phyloP scores from a whole-genome alignment of 2,888 invertebrate genomes.

The Drosophila eohydei region DNA sequence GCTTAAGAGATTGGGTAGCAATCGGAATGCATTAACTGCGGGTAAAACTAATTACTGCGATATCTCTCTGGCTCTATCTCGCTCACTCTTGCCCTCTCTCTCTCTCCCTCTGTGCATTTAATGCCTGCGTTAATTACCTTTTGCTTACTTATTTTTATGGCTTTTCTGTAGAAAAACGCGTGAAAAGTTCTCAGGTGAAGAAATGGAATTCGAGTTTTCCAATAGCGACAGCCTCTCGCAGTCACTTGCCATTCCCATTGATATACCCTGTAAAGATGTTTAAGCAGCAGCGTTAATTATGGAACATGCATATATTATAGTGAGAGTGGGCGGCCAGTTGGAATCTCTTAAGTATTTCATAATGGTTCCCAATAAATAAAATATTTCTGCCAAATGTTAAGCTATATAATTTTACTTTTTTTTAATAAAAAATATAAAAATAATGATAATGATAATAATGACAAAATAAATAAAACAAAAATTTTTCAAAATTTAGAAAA shows the following conservation, averaged over 20 bases:
- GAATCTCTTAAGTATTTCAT: no score
- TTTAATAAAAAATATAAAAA: no score
- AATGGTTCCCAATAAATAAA: no score
- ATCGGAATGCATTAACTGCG: conserved; percentile 80
- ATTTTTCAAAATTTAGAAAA: no score
- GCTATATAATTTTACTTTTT: no score
- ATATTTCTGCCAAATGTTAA: no score
- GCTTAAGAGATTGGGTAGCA: conserved; percentile 64
- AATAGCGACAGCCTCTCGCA: conserved; percentile 17
- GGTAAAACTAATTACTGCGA: conserved; percentile 83
- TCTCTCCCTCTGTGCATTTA: conserved; percentile 34
- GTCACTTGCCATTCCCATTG: conserved; percentile 25
- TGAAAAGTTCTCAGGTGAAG: conserved; percentile 68
- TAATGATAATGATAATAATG: no score
- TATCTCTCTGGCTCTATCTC: conserved; percentile 45
- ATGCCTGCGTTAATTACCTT: conserved; percentile 73
- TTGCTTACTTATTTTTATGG: conserved; percentile 59
- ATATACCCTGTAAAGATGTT: conserved; percentile 8
- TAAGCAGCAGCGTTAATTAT: neutral
- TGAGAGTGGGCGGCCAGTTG: no score
- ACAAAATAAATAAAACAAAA: no score
- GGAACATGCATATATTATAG: no score
- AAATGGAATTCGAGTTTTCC: conserved; percentile 43
- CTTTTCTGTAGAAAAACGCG: conserved; percentile 70
- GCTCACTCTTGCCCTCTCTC: conserved; percentile 1